phyloP scores from a whole-genome alignment of 2,888 invertebrate genomes.

The Drosophila subsilvestris region DNA sequence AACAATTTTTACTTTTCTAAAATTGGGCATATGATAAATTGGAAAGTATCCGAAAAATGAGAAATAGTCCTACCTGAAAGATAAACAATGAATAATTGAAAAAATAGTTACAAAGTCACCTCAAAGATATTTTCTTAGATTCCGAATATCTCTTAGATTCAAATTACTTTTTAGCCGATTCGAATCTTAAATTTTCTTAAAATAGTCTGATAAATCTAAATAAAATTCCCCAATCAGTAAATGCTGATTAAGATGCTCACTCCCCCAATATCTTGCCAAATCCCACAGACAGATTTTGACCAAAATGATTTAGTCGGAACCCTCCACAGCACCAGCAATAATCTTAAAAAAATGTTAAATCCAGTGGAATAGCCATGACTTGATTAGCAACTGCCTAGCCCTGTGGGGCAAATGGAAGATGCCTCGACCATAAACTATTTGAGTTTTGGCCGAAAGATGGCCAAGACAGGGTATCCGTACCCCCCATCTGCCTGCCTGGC shows the following conservation, averaged over 20 bases:
- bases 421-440: conserved; percentile 38
- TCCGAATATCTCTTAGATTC: too few relatives aligned
- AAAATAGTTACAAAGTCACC: too few relatives aligned
- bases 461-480: conserved; percentile 26
- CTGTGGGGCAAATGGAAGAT: conserved; percentile 27
- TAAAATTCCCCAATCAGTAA: not conserved
- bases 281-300: conserved; percentile 17
- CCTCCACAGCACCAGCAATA: conserved; percentile 6
- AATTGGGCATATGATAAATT: too few relatives aligned
- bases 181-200: too few relatives aligned
- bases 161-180: too few relatives aligned
- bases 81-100: too few relatives aligned
- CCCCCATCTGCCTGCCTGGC: conserved; percentile 28
- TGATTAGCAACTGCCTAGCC: conserved; percentile 39
- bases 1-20: too few relatives aligned
- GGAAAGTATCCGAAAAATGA: too few relatives aligned
- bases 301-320: not conserved
- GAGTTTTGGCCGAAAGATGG: conserved; percentile 26
- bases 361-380: conserved; percentile 31
- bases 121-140: too few relatives aligned
- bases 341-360: conserved; percentile 25
- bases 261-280: not conserved
- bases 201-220: too few relatives aligned
- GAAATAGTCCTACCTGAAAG: too few relatives aligned
- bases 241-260: not conserved